These are phyloP conservation scores for Pachliopta kotzebuea DNA, from an alignment of 2,888 invertebrate genomes.

Conservation along the genomic window DNA sequence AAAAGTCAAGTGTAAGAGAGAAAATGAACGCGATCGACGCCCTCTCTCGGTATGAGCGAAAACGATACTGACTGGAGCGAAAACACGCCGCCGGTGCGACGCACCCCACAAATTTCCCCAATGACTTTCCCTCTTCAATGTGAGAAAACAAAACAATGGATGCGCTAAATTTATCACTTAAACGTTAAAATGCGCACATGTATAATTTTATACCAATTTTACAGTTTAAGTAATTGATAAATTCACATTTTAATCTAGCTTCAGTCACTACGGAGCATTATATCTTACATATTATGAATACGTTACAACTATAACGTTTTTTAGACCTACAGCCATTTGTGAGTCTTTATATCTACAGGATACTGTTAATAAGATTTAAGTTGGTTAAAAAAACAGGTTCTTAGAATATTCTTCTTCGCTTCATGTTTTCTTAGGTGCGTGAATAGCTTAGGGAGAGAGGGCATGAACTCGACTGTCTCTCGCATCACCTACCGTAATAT, in stretches of 20 bases:
- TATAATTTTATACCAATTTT: neutral
- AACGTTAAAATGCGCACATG: neutral
- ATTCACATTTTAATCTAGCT: neutral
- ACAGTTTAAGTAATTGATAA: neutral
- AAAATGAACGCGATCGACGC: constrained; percentile 58
- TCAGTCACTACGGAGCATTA: neutral
- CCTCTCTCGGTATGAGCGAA: constrained; percentile 74
- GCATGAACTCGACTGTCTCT: constrained; percentile 39
- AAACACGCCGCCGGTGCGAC: constrained; percentile 68
- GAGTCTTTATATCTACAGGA: too few relatives aligned
- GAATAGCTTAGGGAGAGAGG: constrained; percentile 40
- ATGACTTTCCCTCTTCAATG: constrained; percentile 73
- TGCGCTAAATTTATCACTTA: constrained; percentile 37
- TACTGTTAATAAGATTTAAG: neutral
- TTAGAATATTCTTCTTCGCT: constrained; percentile 36
- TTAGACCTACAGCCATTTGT: too few relatives aligned
- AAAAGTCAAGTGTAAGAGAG: constrained; percentile 66
- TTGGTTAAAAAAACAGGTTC: neutral
- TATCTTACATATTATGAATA: neutral
- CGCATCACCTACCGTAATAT: constrained; percentile 31
- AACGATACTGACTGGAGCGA: constrained; percentile 70
- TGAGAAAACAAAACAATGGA: constrained; percentile 57
- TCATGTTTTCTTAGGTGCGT: constrained; percentile 42
- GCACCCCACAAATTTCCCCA: constrained; percentile 76
- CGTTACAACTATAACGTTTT: too few relatives aligned